phyloP scores from a whole-genome alignment of 2,113 vertebrate genomes.

The Cyanoramphus novaezelandiae region DNA sequence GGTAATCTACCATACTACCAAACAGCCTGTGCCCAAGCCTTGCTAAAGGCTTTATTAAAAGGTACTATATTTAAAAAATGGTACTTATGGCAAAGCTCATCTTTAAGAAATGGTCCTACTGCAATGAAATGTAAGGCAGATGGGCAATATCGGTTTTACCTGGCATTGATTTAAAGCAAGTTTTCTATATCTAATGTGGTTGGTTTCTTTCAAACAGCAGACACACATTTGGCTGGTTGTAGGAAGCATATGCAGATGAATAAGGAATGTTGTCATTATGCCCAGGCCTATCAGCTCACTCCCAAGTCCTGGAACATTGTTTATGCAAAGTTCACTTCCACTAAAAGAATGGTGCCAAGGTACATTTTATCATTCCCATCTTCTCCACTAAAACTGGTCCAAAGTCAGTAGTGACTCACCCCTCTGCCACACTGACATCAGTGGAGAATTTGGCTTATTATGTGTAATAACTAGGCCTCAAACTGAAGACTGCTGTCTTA shows the following conservation, averaged over 20 bases:
- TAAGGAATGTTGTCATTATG: neutral
- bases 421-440: neutral
- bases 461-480: slow-evolving; percentile 32
- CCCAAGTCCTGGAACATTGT: neutral
- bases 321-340: neutral
- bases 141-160: neutral
- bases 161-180: neutral
- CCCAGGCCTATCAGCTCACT: neutral
- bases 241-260: neutral
- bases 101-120: neutral
- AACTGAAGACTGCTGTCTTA: neutral
- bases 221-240: neutral
- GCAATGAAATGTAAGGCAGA: neutral
- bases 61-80: neutral
- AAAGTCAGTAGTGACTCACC: slow-evolving; percentile 36
- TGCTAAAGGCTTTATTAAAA: neutral
- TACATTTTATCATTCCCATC: neutral
- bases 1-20: neutral
- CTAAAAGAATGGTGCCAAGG: neutral
- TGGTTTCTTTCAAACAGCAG: neutral
- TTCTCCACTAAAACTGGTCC: neutral
- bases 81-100: neutral
- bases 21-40: neutral
- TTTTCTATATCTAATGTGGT: neutral
- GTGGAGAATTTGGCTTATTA: slow-evolving; percentile 28